Percentiles rank a stretch among this genome's conserved stretches.
Evolutionary conservation across 2,797 vertebrate species (phyloP).

Genomic region (Crax fasciolata): DNA sequence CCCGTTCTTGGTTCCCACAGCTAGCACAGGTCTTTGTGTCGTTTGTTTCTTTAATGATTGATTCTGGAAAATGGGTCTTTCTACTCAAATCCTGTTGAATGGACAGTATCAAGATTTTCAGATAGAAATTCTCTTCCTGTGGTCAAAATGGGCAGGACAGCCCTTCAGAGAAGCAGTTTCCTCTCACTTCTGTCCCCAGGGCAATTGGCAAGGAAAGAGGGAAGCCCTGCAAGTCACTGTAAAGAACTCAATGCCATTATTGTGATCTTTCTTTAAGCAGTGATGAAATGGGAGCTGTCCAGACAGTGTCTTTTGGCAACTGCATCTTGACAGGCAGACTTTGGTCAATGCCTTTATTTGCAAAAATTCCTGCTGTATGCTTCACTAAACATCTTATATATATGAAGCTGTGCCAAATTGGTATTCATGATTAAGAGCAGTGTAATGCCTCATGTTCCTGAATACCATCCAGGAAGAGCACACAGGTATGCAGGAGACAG

Average conservation of each 20-base stretch:
- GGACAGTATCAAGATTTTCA: neutral
- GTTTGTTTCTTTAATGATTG: neutral
- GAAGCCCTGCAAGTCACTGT: neutral
- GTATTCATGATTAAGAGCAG: neutral
- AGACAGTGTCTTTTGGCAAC: neutral
- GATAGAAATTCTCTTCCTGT: neutral
- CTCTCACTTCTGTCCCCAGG: neutral
- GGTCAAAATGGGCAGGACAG: neutral
- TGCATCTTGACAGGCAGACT: neutral
- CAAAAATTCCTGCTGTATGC: slow-evolving; percentile 11
- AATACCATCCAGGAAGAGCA: neutral
- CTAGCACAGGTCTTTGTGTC: neutral
- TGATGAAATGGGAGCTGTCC: neutral
- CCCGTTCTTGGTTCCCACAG: neutral
- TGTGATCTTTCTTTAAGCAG: slow-evolving; percentile 13
- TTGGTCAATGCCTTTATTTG: slow-evolving; percentile 30
- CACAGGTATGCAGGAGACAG: neutral
- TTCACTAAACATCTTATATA: slow-evolving; percentile 31
- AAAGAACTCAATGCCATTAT: neutral
- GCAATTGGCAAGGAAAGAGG: neutral
- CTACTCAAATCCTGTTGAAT: neutral
- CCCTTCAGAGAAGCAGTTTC: neutral
- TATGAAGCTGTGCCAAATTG: neutral
- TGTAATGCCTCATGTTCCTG: neutral
- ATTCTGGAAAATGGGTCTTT: neutral